Evolutionary conservation across 2,113 vertebrate species (phyloP), one percentile per base, ranked within the genome.

Genomic region (Puffinus mauretanicus): DNA sequence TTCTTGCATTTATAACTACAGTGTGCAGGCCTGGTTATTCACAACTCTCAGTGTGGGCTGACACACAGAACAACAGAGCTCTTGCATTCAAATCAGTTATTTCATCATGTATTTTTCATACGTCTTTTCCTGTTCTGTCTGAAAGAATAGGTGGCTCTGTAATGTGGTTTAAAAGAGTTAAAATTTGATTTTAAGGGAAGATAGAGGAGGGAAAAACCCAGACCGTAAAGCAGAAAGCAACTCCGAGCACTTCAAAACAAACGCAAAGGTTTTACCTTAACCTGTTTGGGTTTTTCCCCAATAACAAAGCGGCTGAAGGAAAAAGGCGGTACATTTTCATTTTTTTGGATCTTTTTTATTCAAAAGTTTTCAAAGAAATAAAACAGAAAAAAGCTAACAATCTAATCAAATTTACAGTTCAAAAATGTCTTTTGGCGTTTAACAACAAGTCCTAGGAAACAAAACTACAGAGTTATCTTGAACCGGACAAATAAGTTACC

Each of bases 401-500:
- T 99, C 98, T 99, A 99, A 98, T 98, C 98, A 98, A 98, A 98
- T 98, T 98, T 98, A 99, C 98, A 99, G 97, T 98, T 98, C 98
- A 99, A 98, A 98, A 98, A 98, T 99, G 98, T 98, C 97, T 99
- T 99, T 99, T 99, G 99, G 99, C 98, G 98, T 98, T 99, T 98
- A 98, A 99, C 98, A 98, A 98, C 98, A 99, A 99, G 98, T 98
- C 98, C 98, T 98, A 98, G 97, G 98, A 98, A 99, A 99, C 98
- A 99, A 99, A 98, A 98, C 98, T 97, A 99, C 98, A 99, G 98
- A 98, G 98, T 98, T 98, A 98, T 98, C 98, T 99, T 99, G 98
- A 99, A 99, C 98, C 98, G 98, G 99, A 99, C 98, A 99, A 98
- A 98, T 98, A 98, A 98, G 98, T 99, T 98, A 99, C 99, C 99